Evolutionary conservation across 2,797 vertebrate species (phyloP), one percentile per base, ranked within the genome.

Genomic region (Sarcoramphus papa): DNA sequence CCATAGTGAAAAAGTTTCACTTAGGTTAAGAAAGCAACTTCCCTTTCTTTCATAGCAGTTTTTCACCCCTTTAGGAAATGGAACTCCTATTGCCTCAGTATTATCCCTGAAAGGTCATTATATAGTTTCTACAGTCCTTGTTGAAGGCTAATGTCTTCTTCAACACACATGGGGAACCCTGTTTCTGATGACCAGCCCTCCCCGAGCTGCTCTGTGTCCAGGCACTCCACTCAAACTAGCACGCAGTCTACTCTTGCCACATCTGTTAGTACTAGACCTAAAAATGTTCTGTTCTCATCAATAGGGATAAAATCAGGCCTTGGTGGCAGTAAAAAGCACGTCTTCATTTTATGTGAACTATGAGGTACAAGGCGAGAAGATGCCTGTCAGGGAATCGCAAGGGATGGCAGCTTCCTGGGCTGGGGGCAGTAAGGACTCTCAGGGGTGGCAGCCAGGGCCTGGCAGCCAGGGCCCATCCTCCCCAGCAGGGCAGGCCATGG

Each of bases 211-310:
- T 81, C 21, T 70, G 11, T 51, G 54, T 48, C 27, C 24, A n/a
- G 43, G 4, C 0, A 0, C 15, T 85, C 18, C 31, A n/a, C 14
- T 30, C 35, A 82, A 72, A 31, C 4, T 23, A 48, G 8, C 12
- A 11, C 35, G 7, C 16, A 14, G 7, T 24, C 30, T 51, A 17
- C 15, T 72, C 16, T 67, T 60, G n/a, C 28, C 35, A 50, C 15
- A 41, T 62, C 57, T 57, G 28, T 57, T 65, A 40, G 23, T 40
- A 62, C 8, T 23, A 50, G 21, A 28, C 18, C 9, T 60, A 48
- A 84, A 80, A 90, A 48, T 2, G 0, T 43, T 11, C 45, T 10
- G 0, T 76, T 93, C 37, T 47, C 19, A 62, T 33, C 17, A 14
- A 23, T 10, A 72, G 9, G 9, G 30, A 13, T 56, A 70, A 85